Evolutionary conservation across 2,797 vertebrate genomes (phyloP), one percentile per base, ranked within the genome.

Genomic region (Microcaecilia unicolor): DNA sequence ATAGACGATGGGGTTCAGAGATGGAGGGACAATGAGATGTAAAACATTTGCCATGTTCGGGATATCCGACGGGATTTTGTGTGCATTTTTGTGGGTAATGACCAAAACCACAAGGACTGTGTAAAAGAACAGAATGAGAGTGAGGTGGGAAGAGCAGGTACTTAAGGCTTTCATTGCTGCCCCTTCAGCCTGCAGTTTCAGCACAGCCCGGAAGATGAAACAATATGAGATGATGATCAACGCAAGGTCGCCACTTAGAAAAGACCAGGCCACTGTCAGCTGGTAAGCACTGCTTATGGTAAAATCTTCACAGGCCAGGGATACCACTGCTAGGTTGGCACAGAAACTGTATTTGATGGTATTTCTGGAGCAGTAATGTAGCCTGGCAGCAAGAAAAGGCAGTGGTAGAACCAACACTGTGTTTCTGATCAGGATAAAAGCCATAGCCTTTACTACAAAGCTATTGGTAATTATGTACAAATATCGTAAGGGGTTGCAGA

Each of bases 1-100:
- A 45, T 78, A 76, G 22, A 79, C 55, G 14, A 76, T 44, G 8
- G 71, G 68, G 19, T 81, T 76, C 10, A 74, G 56, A 22, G 59
- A 56, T 31, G 63, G 61, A 4, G 64, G 58, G 2, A 76, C 50
- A 25, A 70, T 43, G 25, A 54, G 23, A 12, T 74, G 67, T 9
- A 78, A 30, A 16, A 60, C 44, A 21, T 63, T 61, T 10, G 79
- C 27, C 10, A 81, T 28, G 24, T 54, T 37, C 19, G 50, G 34
- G 7, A 52, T 34, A 3, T 38, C 51, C 6, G 51, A 23, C 2
- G 40, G 58, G 17, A 65, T 6, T 3, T 18, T 51, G 17, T 22
- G 51, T 37, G 52, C 33, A 20, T 61, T 57, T 24, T 26, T 20
- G 3, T 58, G 64, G 6, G 51, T 61, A 18, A 58, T 24, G 15